Conservation (phyloP, 2,888 invertebrate genomes). For the Leucophenga montana region DNA sequence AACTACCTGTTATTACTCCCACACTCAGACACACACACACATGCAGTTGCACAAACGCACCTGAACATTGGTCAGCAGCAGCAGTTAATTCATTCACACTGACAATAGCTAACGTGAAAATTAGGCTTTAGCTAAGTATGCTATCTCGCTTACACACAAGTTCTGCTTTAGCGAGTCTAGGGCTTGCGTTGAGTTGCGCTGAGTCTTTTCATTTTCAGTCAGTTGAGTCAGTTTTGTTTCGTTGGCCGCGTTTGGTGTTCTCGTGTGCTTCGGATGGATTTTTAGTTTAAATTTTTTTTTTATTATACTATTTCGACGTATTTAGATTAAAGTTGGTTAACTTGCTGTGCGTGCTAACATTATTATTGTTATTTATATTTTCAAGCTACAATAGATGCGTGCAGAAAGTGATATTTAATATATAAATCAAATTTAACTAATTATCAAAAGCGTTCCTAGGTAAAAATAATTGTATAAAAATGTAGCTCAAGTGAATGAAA, state of each 20-base stretch:
- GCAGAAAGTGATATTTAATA: no score
- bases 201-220: slow-evolving; percentile 31
- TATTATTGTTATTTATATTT: no score
- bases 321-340: no score
- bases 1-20: slow-evolving; percentile 17
- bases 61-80: neutral
- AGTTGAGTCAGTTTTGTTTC: neutral
- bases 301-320: no score
- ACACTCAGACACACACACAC: slow-evolving; percentile 1
- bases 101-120: neutral
- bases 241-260: slow-evolving; percentile 21
- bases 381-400: no score
- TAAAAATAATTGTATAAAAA: slow-evolving; percentile 42
- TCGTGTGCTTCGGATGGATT: slow-evolving; percentile 16
- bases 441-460: no score
- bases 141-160: neutral
- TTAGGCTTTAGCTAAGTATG: neutral
- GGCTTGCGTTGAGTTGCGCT: slow-evolving; percentile 41
- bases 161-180: slow-evolving; percentile 52
- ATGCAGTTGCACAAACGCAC: no score
- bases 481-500: slow-evolving; percentile 56
- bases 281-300: no score
- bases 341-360: no score
- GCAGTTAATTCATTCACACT: slow-evolving; percentile 12
- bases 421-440: no score